Percentiles rank a stretch among this genome's conserved stretches.
Conservation (phyloP, 2,888 invertebrate genomes). For the Bhutanitis thaidina region DNA sequence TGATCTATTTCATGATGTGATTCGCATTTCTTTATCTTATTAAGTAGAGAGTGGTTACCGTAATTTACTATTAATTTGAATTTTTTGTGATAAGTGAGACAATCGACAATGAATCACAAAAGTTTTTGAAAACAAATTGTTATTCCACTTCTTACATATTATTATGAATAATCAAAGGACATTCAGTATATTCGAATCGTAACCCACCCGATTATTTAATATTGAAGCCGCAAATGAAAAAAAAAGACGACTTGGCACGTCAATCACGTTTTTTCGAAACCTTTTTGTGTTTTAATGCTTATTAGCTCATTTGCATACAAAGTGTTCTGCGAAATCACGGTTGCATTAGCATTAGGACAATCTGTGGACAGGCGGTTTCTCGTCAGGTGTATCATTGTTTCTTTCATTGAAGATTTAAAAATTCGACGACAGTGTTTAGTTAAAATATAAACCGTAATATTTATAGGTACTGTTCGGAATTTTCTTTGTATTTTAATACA, state of each 20-base stretch:
- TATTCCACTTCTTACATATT: conserved; percentile 15
- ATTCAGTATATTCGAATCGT: conserved; percentile 8
- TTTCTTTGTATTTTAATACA: too few species aligned
- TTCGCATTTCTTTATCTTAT: too few species aligned
- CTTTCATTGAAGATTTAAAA: conserved; percentile 9
- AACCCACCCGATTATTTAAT: conserved; percentile 19
- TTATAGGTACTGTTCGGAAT: not conserved
- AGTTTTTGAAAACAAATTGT: not conserved
- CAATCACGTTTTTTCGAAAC: conserved; percentile 37
- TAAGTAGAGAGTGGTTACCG: too few species aligned
- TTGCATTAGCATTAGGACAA: conserved; percentile 44
- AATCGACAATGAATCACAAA: too few species aligned
- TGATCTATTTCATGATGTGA: too few species aligned
- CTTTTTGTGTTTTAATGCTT: conserved; percentile 48
- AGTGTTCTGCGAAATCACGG: conserved; percentile 59
- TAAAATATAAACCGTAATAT: not conserved
- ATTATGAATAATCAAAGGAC: conserved; percentile 10
- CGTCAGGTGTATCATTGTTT: conserved; percentile 30
- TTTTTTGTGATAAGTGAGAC: too few species aligned
- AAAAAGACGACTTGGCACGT: conserved; percentile 44
- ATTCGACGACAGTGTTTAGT: not conserved
- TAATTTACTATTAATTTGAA: too few species aligned
- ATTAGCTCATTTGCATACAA: conserved; percentile 66
- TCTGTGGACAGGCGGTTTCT: conserved; percentile 31
- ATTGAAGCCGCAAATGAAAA: conserved; percentile 27